A percentile compares a stretch with the other conserved stretches of the same genome.
phyloP scores from a whole-genome alignment of 2,888 invertebrate genomes.

The Melieria crassipennis region DNA sequence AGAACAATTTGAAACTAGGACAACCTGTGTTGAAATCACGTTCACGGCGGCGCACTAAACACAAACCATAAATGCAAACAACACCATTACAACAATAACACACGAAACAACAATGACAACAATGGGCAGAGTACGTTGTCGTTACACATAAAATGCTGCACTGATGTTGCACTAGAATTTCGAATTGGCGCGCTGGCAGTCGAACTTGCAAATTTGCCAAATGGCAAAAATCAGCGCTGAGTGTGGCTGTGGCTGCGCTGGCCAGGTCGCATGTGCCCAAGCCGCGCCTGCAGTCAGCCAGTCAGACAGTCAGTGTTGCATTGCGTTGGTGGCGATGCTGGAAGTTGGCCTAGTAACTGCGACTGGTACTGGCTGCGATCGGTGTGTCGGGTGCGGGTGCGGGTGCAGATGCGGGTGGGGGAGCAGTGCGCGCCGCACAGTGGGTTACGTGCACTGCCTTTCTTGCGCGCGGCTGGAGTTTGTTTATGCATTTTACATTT shows the following conservation, averaged over 20 bases:
- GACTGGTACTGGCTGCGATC: neutral
- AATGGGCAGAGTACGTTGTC: slow-evolving; percentile 15
- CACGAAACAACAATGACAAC: slow-evolving; percentile 3
- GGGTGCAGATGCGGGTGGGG: neutral
- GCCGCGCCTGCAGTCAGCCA: too few relatives aligned
- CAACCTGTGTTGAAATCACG: slow-evolving; percentile 39
- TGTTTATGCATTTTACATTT: slow-evolving; percentile 6
- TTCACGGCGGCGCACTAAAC: neutral
- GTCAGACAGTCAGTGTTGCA: too few relatives aligned
- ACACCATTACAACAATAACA: neutral
- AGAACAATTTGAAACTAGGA: slow-evolving; percentile 25
- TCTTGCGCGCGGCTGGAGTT: neutral
- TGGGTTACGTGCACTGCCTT: slow-evolving; percentile 4
- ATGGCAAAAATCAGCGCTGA: slow-evolving; percentile 7
- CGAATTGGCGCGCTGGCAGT: slow-evolving; percentile 1
- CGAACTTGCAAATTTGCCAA: slow-evolving; percentile 6
- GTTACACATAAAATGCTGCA: slow-evolving; percentile 2
- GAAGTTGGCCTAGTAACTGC: too few relatives aligned
- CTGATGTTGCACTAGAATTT: slow-evolving; percentile 23
- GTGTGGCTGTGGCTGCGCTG: neutral
- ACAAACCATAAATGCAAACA: neutral
- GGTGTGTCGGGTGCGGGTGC: neutral
- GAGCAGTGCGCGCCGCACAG: neutral
- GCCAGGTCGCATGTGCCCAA: too few relatives aligned
- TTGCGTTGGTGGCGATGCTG: neutral